A percentile compares a stretch with the other conserved stretches of the same genome.
These are phyloP conservation scores for Drosophila mimica DNA, from an alignment of 2,888 invertebrate species.

Conservation along the genomic window DNA sequence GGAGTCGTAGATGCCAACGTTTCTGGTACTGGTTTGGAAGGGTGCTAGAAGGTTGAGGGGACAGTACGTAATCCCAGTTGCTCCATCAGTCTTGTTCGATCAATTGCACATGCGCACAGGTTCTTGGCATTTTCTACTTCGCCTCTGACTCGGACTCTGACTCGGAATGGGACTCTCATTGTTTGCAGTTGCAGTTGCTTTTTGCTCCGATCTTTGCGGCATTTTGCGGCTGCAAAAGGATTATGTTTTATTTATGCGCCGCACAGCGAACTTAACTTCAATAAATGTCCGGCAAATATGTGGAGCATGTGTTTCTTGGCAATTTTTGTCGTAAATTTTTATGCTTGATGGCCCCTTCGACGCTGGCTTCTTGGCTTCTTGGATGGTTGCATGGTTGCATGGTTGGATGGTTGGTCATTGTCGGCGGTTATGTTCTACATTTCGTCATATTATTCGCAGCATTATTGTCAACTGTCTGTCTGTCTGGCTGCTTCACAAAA, in stretches of 20 bases:
- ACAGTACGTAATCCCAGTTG: slow-evolving; percentile 80
- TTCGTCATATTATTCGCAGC: slow-evolving; percentile 83
- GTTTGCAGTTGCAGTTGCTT: slow-evolving; percentile 60
- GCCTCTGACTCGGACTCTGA: slow-evolving; percentile 11
- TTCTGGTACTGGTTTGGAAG: background rate
- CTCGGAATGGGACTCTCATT: slow-evolving; percentile 45
- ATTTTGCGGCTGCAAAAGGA: slow-evolving; percentile 70
- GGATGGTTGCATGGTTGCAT: too few relatives aligned
- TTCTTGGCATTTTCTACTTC: slow-evolving; percentile 59
- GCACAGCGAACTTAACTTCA: slow-evolving; percentile 85
- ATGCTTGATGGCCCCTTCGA: slow-evolving; percentile 66
- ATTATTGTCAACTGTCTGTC: slow-evolving; percentile 80
- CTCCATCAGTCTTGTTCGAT: slow-evolving; percentile 84
- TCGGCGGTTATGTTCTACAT: slow-evolving; percentile 80
- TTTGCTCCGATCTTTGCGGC: slow-evolving; percentile 48
- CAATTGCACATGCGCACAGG: slow-evolving; percentile 83
- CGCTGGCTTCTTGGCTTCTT: slow-evolving; percentile 15
- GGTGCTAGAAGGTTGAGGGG: slow-evolving; percentile 10
- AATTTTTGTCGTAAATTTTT: slow-evolving; percentile 84
- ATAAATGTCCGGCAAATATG: slow-evolving; percentile 85
- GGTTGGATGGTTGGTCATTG: slow-evolving; percentile 51
- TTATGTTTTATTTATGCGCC: slow-evolving; percentile 86
- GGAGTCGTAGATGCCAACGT: slow-evolving; percentile 17
- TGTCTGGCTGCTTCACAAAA: slow-evolving; percentile 53
- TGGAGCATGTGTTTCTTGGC: slow-evolving; percentile 85